Evolutionary conservation across 2,888 invertebrate genomes (phyloP).

Genomic region (Athripsodes cinereus): DNA sequence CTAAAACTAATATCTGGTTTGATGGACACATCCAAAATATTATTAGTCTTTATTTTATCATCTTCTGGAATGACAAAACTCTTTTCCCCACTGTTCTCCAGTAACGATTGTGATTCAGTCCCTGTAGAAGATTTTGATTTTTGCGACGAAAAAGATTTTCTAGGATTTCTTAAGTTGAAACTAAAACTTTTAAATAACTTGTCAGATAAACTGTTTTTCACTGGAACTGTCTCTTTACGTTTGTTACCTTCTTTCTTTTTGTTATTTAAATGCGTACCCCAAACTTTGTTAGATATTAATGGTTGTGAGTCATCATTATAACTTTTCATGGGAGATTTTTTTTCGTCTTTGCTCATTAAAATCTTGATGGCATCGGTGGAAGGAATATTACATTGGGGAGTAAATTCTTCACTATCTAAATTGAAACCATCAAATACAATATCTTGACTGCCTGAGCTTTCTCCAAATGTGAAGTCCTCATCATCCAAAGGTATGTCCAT

Average conservation of each 20-base stretch:
- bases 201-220: constrained; percentile 37
- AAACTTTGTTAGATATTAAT: constrained; percentile 19
- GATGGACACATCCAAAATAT: background rate
- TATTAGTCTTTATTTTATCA: background rate
- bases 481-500: constrained; percentile 10
- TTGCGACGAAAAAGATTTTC: constrained; percentile 53
- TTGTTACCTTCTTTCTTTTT: constrained; percentile 29
- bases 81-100: too few species aligned
- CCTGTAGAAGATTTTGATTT: constrained; percentile 28
- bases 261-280: constrained; percentile 21
- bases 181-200: constrained; percentile 64
- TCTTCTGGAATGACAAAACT: constrained; percentile 10
- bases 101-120: background rate
- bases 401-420: background rate
- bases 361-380: constrained; percentile 41
- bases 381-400: constrained; percentile 31
- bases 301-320: background rate
- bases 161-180: constrained; percentile 69
- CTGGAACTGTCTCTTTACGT: constrained; percentile 29
- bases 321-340: constrained; percentile 25
- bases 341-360: constrained; percentile 42
- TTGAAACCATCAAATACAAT: background rate
- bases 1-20: background rate
- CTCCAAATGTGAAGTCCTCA: constrained; percentile 29
- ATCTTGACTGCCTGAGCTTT: constrained; percentile 30